Evolutionary conservation across 2,888 invertebrate genomes (phyloP), one percentile per base, ranked within the genome.

Genomic region (Acronicta leporina): DNA sequence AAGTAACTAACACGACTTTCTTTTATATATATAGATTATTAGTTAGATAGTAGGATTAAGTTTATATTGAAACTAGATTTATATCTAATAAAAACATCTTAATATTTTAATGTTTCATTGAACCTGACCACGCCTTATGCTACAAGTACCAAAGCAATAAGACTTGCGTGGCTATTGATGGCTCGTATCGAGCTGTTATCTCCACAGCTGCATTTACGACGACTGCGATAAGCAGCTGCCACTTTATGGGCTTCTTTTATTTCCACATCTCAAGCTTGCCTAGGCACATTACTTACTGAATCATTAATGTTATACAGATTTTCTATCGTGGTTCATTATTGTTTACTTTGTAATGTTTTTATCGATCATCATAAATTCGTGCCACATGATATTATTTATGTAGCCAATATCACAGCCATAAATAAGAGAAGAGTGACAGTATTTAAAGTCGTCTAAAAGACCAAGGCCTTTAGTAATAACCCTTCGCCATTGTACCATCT

Each of bases 401-500:
- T 35, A 33, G 10, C 30, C n/a, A 6, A 35, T 38, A 5, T 38
- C n/a, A 20, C 20, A 4, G 13, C 38, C 11, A 10, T 10, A 5
- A 15, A 13, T 13, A 27, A 10, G 20, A 16, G 13, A n/a, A 44
- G 7, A 41, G 52, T 15, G 56, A 25, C 52, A 46, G 52, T 38
- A 15, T 55, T 56, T 52, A 63, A 58, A 60, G 41, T 68, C 20
- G 72, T 60, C 40, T 13, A 44, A 52, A 54, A 49, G 61, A 55
- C 51, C 51, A 53, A 55, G 50, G 60, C n/a, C 10, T 13, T 49
- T 25, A 60, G 60, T 58, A 62, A 50, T 40, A 62, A 47, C 62
- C 68, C 68, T 67, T 67, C 49, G 73, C 44, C 52, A 58, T 68
- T 73, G 77, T 68, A 65, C 76, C 77, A 79, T 63, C 67, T 74